Evolutionary conservation across 2,113 vertebrate species (phyloP), one percentile per base, ranked within the genome.

Genomic region (Malurus melanocephalus): DNA sequence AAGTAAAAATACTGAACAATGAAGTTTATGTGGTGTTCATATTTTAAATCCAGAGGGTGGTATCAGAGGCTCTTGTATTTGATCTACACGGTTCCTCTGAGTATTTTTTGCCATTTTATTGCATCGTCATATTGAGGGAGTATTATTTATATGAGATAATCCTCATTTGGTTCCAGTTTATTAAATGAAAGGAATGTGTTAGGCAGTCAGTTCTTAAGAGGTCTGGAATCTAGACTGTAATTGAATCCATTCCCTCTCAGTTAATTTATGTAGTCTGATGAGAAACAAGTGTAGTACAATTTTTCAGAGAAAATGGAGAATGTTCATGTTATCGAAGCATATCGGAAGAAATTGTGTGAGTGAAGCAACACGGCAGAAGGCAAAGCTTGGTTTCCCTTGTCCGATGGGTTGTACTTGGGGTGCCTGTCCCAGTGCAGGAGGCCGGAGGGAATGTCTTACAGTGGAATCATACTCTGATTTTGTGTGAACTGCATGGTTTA

Each of bases 121-220:
- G 71, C 60, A 16, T 55, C 42, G 74, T 52, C 57, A 68, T 89
- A 68, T 92, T 7, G 5, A 93, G 90, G 80, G 87, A 94, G 30
- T 71, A 69, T 96, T 96, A 91, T 91, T 95, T 94, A 68, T 94
- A 82, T 88, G 85, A 78, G 92, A 85, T 85, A 88, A 93, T 91
- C 56, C 40, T 94, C 90, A 83, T 94, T 95, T 83, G 85, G 89
- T 95, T 96, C 74, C 81, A 85, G 89, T 92, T 90, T 94, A 80
- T 94, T 94, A 94, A 93, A 94, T 76, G 56, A 94, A 94, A 93
- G 90, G 90, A 95, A 95, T 94, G 94, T 82, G 92, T 95, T 85
- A 93, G 74, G 76, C 91, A 87, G 75, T 87, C 40, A 79, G 77
- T 62, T 88, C 81, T 93, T 87, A 80, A 81, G 88, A 79, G 52